These are phyloP conservation scores for Apodemia hepburni DNA, from an alignment of 2,888 invertebrate genomes.

Conservation along the genomic window DNA sequence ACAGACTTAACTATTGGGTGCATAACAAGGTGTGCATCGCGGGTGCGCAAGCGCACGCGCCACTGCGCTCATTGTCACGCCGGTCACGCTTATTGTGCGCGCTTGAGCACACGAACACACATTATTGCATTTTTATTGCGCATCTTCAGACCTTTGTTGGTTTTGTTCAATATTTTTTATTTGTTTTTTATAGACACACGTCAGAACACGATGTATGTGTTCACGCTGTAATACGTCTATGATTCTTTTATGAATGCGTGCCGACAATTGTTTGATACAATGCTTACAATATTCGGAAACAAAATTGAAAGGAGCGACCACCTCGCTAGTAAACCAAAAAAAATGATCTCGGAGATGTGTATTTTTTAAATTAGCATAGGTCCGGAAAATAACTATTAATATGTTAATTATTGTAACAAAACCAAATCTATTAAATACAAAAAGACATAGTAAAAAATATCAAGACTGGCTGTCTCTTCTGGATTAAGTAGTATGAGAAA, in stretches of 20 bases:
- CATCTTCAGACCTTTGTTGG: constrained; percentile 75
- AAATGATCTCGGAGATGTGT: background rate
- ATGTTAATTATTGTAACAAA: too few species aligned
- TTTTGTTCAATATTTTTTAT: constrained; percentile 60
- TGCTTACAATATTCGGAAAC: constrained; percentile 5
- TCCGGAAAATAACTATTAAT: too few species aligned
- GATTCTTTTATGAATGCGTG: constrained; percentile 6
- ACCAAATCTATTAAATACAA: too few species aligned
- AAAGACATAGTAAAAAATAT: too few species aligned
- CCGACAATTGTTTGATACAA: constrained; percentile 19
- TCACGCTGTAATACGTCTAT: constrained; percentile 46
- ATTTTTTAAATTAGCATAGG: too few species aligned
- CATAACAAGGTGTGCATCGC: constrained; percentile 54
- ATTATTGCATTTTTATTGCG: constrained; percentile 76
- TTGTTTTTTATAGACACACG: constrained; percentile 48
- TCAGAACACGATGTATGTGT: constrained; percentile 55
- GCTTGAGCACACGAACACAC: constrained; percentile 55
- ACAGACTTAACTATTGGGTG: constrained; percentile 19
- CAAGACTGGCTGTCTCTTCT: too few species aligned
- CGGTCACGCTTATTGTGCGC: constrained; percentile 61
- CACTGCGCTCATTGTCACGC: constrained; percentile 62
- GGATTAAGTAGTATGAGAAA: too few species aligned
- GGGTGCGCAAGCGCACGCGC: constrained; percentile 56
- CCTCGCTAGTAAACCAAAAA: background rate
- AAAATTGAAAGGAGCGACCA: background rate